Conservation (phyloP, 2,113 vertebrate species). For the Cervus canadensis region DNA sequence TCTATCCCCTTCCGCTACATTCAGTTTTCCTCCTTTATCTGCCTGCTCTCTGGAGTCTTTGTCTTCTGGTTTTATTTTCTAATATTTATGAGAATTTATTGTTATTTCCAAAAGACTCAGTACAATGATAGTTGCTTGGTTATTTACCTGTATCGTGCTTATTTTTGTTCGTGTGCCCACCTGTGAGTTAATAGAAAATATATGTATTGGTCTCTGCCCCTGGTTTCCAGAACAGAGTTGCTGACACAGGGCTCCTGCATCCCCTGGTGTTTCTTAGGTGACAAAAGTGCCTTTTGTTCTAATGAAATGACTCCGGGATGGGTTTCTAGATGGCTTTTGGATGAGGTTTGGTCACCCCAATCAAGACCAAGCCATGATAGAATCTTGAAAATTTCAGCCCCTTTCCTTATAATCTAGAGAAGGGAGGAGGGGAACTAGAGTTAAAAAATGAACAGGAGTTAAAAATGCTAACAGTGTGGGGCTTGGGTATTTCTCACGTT, state of each 20-base stretch:
- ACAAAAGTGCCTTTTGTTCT: neutral
- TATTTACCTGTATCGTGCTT: neutral
- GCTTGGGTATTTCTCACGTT: neutral
- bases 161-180: neutral
- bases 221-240: neutral
- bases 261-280: neutral
- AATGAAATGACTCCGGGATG: neutral
- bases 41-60: neutral
- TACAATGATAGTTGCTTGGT: neutral
- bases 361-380: neutral
- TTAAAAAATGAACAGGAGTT: neutral
- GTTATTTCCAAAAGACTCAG: neutral
- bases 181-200: neutral
- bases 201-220: neutral
- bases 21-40: neutral
- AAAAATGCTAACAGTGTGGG: neutral
- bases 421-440: neutral
- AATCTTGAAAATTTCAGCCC: neutral
- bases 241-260: neutral
- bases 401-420: neutral
- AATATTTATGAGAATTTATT: neutral
- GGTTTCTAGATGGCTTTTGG: neutral
- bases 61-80: neutral
- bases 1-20: neutral
- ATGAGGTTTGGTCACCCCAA: neutral